Percentiles rank a stretch among this genome's conserved stretches.
phyloP scores from a whole-genome alignment of 2,888 invertebrate species.

The Crematogaster levior region DNA sequence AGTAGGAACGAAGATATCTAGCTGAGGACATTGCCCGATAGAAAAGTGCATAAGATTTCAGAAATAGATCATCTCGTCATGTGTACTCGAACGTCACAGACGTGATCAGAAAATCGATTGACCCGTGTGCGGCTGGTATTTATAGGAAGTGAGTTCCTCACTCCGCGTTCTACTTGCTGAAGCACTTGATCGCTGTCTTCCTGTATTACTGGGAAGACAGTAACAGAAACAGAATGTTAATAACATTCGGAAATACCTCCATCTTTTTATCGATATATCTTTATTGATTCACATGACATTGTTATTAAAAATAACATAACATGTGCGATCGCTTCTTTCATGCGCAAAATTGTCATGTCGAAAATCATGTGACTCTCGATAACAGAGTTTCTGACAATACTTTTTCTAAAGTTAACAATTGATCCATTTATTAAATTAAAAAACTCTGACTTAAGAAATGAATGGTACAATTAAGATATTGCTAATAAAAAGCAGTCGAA shows the following conservation, averaged over 20 bases:
- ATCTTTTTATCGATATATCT: too few relatives aligned
- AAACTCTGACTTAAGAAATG: not conserved
- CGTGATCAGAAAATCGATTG: constrained; percentile 52
- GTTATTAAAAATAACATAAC: constrained; percentile 10
- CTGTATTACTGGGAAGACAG: constrained; percentile 16
- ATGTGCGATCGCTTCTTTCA: not conserved
- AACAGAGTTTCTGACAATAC: not conserved
- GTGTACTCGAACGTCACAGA: constrained; percentile 29
- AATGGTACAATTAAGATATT: not conserved
- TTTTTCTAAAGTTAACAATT: not conserved
- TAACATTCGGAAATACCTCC: constrained; percentile 13
- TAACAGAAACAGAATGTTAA: constrained; percentile 2
- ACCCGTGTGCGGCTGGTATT: constrained; percentile 18
- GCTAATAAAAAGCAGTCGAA: not conserved
- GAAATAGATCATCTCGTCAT: constrained; percentile 34
- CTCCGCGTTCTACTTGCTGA: constrained; percentile 31
- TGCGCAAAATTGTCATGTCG: not conserved
- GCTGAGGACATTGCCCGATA: constrained; percentile 21
- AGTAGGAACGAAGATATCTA: not conserved
- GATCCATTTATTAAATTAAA: not conserved
- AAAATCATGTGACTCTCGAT: not conserved
- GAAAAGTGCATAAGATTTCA: constrained; percentile 12
- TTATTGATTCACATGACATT: constrained; percentile 20
- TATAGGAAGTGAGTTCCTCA: constrained; percentile 36
- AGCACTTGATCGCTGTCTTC: constrained; percentile 34